Evolutionary conservation across 2,888 invertebrate genomes (phyloP), one percentile per base, ranked within the genome.

Genomic region (Cephus pygmeus): DNA sequence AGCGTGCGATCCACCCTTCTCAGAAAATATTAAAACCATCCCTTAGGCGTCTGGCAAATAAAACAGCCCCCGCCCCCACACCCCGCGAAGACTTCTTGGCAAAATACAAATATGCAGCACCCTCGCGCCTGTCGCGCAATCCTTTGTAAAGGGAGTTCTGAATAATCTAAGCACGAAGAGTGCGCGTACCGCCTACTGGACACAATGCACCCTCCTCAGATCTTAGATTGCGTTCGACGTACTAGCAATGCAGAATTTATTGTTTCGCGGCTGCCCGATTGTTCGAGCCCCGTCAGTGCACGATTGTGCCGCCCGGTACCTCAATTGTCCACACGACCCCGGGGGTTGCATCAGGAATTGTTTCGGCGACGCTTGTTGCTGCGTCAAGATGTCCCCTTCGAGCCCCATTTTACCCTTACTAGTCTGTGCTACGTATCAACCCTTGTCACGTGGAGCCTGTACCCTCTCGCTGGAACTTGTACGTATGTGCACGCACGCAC

Each of bases 401-500:
- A 75, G 31, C 75, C 69, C 73, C 77, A 69, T 40, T 75, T 71
- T 30, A 73, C 69, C 73, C 35, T 69, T 35, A 35, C 35, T 34
- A 12, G 3, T 75, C 77, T 23, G 1, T 56, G 9, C 56, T 56
- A 56, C 23, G 23, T 56, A 68, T 68, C 73, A 77, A 31, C 73
- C 79, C 80, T 79, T 75, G 80, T 80, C 82, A 77, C 69, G 75
- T 79, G 81, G 84, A 83, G 82, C 80, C 79, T 81, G 83, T 80
- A 73, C 74, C 73, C 80, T 79, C 79, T 76, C 76, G 77, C 81
- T 74, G 79, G 73, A 77, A 73, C 80, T 73, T 75, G n/a, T 77
- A 68, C 33, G 56, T 34, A 69, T 73, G 40, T 76, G 68, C n/a
- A 33, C 34, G 36, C 35, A 76, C 73, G 69, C 30, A 69, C 73